These are phyloP conservation scores for Embidobia sp. DNA, from an alignment of 2,888 invertebrate species.

Conservation along the genomic window DNA sequence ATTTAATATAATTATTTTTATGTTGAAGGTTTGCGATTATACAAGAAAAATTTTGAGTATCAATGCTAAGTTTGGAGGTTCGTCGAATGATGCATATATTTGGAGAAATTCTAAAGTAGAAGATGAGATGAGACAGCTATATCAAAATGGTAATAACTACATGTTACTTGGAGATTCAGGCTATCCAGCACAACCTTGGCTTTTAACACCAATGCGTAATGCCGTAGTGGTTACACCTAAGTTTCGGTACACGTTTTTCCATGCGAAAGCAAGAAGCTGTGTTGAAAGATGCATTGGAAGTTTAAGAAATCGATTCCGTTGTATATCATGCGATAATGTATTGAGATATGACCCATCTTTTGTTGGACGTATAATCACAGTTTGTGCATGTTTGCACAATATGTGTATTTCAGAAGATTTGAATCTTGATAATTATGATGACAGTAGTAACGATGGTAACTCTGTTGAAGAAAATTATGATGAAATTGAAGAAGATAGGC, in stretches of 20 bases:
- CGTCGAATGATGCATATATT: background rate
- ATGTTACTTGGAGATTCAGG: background rate
- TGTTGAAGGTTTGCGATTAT: background rate
- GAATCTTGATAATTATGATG: background rate
- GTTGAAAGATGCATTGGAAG: background rate
- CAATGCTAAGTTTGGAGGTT: background rate
- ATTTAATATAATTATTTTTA: background rate
- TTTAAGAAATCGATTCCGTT: background rate
- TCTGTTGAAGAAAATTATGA: background rate
- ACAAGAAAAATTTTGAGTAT: background rate
- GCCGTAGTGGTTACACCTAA: background rate
- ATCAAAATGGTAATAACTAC: background rate
- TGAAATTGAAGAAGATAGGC: too few species aligned
- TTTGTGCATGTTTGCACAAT: background rate
- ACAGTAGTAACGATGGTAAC: background rate
- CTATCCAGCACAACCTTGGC: background rate
- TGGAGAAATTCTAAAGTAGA: background rate
- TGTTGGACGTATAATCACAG: background rate
- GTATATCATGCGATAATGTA: conserved; percentile 1
- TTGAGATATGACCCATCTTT: background rate
- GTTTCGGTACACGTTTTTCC: background rate
- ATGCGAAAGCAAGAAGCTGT: background rate
- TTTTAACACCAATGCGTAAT: background rate
- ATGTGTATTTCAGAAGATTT: background rate
- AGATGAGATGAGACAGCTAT: background rate